phyloP scores from a whole-genome alignment of 2,113 vertebrate genomes.

The Sylvia atricapilla region DNA sequence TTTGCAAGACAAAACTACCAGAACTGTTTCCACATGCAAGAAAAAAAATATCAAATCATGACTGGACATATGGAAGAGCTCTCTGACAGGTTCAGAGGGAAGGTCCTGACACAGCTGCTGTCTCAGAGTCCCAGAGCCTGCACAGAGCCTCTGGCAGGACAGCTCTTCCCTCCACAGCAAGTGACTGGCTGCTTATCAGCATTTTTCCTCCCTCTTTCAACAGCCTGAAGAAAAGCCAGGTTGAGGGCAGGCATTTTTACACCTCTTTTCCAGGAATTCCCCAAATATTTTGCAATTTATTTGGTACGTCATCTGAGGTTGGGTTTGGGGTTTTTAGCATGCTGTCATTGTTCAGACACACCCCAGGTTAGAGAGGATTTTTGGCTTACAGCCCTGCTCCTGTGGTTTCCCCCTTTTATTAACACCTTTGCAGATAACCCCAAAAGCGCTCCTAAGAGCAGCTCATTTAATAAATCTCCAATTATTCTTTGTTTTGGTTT shows the following conservation, averaged over 20 bases:
- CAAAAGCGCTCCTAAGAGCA: not conserved
- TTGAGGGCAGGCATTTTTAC: not conserved
- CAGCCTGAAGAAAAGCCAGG: not conserved
- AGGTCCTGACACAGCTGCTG: not conserved
- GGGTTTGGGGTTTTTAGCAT: not conserved
- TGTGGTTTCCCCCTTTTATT: not conserved
- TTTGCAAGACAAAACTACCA: not conserved
- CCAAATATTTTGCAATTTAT: not conserved
- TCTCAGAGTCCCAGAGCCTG: not conserved
- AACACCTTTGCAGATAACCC: not conserved
- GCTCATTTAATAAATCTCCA: not conserved
- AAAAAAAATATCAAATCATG: not conserved
- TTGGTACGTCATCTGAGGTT: not conserved
- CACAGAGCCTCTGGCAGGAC: not conserved
- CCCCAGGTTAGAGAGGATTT: not conserved
- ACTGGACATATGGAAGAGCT: not conserved
- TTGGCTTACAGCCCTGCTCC: not conserved
- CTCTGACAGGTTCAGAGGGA: not conserved
- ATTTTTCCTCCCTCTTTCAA: not conserved
- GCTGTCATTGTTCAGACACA: not conserved
- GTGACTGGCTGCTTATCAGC: fast-evolving
- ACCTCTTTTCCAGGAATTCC: not conserved
- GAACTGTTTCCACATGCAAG: not conserved
- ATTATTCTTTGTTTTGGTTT: not conserved
- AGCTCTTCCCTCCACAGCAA: not conserved